Conservation (phyloP, 2,888 invertebrate species). For the Lasioglossum marginatum region DNA sequence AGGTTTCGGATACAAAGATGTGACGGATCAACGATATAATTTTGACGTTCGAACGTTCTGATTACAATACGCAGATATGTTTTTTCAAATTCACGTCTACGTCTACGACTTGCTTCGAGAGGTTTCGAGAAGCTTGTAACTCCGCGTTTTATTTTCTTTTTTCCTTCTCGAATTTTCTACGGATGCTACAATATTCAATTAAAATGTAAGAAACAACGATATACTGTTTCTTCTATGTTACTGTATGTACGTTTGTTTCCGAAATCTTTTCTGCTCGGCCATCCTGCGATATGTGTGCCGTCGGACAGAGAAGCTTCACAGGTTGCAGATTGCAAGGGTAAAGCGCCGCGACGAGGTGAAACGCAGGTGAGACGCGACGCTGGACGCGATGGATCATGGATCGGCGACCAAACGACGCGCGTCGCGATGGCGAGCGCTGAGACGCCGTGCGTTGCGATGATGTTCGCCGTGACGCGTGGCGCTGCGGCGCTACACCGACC, state of each 20-base stretch:
- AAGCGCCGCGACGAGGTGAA: neutral
- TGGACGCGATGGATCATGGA: slow-evolving; percentile 10
- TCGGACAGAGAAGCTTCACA: neutral
- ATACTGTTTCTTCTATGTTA: neutral
- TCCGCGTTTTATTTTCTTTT: too few relatives aligned
- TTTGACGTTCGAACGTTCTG: too few relatives aligned
- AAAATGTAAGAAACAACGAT: too few relatives aligned
- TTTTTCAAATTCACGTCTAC: too few relatives aligned
- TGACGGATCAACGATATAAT: too few relatives aligned
- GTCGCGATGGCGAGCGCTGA: slow-evolving; percentile 78
- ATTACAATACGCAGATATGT: too few relatives aligned
- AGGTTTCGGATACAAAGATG: too few relatives aligned
- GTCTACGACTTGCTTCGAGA: too few relatives aligned
- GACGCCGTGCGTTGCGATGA: slow-evolving; percentile 82
- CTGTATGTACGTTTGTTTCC: neutral
- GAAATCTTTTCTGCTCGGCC: neutral
- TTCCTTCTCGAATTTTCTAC: too few relatives aligned
- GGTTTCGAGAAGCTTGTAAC: too few relatives aligned
- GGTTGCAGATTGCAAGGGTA: neutral
- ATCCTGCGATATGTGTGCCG: neutral
- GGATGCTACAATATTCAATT: too few relatives aligned
- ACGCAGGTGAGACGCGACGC: neutral
- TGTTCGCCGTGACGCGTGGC: slow-evolving; percentile 83
- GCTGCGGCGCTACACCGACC: slow-evolving; percentile 82
- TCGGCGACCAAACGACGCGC: slow-evolving; percentile 63